Evolutionary conservation across 1,140 invertebrate species (phyloP).

Genomic region (Drosophila orena): DNA sequence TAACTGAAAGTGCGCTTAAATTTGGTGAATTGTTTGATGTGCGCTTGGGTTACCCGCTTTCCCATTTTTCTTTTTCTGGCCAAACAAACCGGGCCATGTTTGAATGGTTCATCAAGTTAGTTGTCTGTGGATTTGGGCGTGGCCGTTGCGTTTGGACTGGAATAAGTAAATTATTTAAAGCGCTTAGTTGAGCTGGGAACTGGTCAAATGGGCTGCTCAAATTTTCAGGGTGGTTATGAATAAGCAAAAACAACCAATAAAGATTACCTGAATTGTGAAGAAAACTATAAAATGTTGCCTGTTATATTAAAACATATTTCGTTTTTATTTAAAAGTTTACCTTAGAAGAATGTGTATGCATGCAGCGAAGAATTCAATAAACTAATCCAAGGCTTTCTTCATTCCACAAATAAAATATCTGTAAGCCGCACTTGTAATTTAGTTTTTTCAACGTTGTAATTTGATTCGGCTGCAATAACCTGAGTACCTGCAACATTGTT

Average conservation of each 20-base stretch:
- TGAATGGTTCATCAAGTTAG: conserved; percentile 74
- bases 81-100: no score
- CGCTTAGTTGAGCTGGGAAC: conserved; percentile 7
- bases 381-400: no score
- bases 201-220: conserved; percentile 15
- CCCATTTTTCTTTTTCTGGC: not conserved
- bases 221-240: not conserved
- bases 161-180: conserved; percentile 46
- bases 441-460: not conserved
- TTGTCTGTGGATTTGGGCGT: conserved; percentile 36
- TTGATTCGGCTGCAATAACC: conserved; percentile 25
- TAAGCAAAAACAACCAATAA: no score
- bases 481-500: conserved; percentile 73
- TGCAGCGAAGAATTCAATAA: no score
- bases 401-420: no score
- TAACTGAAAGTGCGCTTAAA: conserved; percentile 57
- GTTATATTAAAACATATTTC: no score
- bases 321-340: no score
- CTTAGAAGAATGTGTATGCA: no score
- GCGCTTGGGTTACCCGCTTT: conserved; percentile 38
- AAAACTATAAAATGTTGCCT: no score
- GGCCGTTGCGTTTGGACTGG: conserved; percentile 15
- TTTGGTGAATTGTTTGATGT: conserved; percentile 74
- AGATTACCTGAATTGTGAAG: no score
- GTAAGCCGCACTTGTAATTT: no score